Evolutionary conservation across 2,888 invertebrate genomes (phyloP).

Genomic region (Dryadula phaetusa): DNA sequence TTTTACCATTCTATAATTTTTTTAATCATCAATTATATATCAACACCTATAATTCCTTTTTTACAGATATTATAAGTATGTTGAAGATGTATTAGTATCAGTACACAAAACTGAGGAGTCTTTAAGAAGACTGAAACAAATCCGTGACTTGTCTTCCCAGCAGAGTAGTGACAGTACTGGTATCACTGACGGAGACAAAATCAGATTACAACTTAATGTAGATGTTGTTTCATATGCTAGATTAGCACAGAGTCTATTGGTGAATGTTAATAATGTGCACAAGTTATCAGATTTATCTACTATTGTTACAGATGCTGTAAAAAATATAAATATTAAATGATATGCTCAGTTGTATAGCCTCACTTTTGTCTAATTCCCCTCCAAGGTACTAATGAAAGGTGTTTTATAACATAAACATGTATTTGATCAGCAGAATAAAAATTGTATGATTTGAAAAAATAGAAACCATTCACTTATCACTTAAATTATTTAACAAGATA

Average conservation of each 20-base stretch:
- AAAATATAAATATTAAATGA: slow-evolving; percentile 83
- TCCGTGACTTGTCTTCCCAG: slow-evolving; percentile 85
- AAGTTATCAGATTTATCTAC: slow-evolving; percentile 85
- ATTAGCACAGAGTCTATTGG: slow-evolving; percentile 83
- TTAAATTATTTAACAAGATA: slow-evolving; percentile 80
- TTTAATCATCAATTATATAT: background rate
- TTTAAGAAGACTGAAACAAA: slow-evolving; percentile 93
- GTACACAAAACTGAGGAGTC: slow-evolving; percentile 98
- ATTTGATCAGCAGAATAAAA: slow-evolving; percentile 84
- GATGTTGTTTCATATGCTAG: slow-evolving; percentile 91
- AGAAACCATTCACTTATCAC: slow-evolving; percentile 84
- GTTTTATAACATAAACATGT: slow-evolving; percentile 80
- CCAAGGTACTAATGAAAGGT: slow-evolving; percentile 53
- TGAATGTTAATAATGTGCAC: slow-evolving; percentile 83
- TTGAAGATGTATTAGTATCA: slow-evolving; percentile 94
- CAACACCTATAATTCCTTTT: background rate
- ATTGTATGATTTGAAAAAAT: slow-evolving; percentile 84
- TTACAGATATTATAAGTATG: slow-evolving; percentile 87
- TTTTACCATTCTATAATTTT: background rate
- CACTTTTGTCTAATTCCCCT: slow-evolving; percentile 46
- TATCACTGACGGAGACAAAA: slow-evolving; percentile 96
- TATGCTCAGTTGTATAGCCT: slow-evolving; percentile 68
- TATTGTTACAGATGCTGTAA: slow-evolving; percentile 86
- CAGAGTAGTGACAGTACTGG: slow-evolving; percentile 82
- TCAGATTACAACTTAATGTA: slow-evolving; percentile 93